Percentiles rank a stretch among this genome's conserved stretches.
Conservation (phyloP, 1,140 invertebrate genomes). For the Bombus sylvicola region DNA sequence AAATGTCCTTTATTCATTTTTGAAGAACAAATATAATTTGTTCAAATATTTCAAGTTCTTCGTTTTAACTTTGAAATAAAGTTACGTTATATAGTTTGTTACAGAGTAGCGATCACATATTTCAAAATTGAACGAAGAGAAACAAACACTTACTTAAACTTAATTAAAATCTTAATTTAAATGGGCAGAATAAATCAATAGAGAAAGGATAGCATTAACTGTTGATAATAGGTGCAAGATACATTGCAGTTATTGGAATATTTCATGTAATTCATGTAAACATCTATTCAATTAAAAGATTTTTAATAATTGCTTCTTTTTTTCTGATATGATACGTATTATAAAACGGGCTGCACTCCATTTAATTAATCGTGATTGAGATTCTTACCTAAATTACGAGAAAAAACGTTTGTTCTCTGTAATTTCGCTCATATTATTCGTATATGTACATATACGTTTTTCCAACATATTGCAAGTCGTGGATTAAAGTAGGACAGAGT, state of each 20-base stretch:
- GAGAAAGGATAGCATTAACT: not conserved
- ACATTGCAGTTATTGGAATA: not conserved
- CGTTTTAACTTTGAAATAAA: not conserved
- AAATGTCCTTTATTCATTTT: too few relatives aligned
- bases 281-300: too few relatives aligned
- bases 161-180: too few relatives aligned
- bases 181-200: not conserved
- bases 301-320: not conserved
- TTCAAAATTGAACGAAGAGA: too few relatives aligned
- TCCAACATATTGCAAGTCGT: too few relatives aligned
- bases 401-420: not conserved
- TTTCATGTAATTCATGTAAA: not conserved
- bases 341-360: not conserved
- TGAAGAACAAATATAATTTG: too few relatives aligned
- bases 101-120: too few relatives aligned
- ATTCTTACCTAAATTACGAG: not conserved
- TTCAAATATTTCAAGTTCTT: not conserved
- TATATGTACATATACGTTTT: too few relatives aligned
- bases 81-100: too few relatives aligned
- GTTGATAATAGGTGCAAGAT: not conserved
- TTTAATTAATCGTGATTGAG: not conserved
- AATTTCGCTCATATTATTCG: not conserved
- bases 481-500: not conserved
- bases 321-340: not conserved
- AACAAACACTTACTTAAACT: too few relatives aligned